Evolutionary conservation across 2,797 vertebrate species (phyloP).

Genomic region (Bovichtus diacanthus): DNA sequence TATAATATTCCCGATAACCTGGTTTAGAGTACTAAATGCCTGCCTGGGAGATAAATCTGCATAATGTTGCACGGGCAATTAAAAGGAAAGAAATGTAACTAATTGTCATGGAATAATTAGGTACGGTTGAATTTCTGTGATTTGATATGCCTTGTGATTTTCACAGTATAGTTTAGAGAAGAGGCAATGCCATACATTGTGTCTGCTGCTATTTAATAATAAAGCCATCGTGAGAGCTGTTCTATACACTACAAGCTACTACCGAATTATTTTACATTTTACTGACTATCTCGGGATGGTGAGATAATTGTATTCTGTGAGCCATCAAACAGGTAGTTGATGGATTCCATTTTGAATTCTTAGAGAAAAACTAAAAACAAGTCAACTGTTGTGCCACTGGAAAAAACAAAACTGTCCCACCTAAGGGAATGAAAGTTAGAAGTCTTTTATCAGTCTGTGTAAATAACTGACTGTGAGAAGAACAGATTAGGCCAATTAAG

Average conservation of each 20-base stretch:
- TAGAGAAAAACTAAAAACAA: not conserved
- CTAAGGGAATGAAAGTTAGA: constrained; percentile 35
- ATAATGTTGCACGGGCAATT: constrained; percentile 57
- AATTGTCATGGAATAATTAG: constrained; percentile 52
- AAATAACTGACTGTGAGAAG: constrained; percentile 54
- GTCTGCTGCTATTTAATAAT: constrained; percentile 28
- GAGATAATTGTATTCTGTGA: constrained; percentile 33
- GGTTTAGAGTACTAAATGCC: constrained; percentile 27
- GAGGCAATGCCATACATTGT: constrained; percentile 26
- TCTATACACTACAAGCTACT: not conserved
- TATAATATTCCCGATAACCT: constrained; percentile 25
- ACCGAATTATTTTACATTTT: constrained; percentile 26
- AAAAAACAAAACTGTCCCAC: constrained; percentile 35
- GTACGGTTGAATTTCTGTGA: constrained; percentile 35
- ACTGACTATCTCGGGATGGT: constrained; percentile 20
- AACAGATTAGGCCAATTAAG: constrained; percentile 64
- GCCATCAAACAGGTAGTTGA: constrained; percentile 16
- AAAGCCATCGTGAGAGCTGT: constrained; percentile 5
- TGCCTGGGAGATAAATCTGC: constrained; percentile 35
- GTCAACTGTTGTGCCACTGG: not conserved
- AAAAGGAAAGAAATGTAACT: constrained; percentile 59
- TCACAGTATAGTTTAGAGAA: constrained; percentile 26
- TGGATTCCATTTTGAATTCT: constrained; percentile 11
- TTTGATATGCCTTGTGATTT: constrained; percentile 42
- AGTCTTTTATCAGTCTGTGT: constrained; percentile 40